Conservation (phyloP, 2,888 invertebrate genomes). For the Morpho helenor region DNA sequence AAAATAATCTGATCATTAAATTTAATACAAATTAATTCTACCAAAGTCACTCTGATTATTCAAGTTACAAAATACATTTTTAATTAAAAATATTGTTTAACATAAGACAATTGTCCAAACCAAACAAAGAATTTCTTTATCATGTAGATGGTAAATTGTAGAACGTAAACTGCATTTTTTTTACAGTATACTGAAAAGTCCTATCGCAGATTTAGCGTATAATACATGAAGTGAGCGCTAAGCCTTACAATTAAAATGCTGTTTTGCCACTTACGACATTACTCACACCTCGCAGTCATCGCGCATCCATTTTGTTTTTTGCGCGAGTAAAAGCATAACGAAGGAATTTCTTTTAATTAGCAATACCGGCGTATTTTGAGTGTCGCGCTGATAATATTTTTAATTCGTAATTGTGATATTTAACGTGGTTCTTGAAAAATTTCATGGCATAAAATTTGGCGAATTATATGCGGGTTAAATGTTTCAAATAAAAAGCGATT, state of each 20-base stretch:
- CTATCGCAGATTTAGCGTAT: background rate
- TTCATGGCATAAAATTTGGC: background rate
- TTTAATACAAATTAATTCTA: too few relatives aligned
- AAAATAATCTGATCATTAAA: too few relatives aligned
- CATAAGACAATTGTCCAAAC: too few relatives aligned
- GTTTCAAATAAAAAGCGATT: too few relatives aligned
- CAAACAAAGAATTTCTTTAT: too few relatives aligned
- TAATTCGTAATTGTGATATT: slow-evolving; percentile 35
- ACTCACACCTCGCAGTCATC: slow-evolving; percentile 64
- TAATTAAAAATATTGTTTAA: too few relatives aligned
- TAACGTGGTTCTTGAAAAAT: slow-evolving; percentile 26
- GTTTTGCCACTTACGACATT: slow-evolving; percentile 61
- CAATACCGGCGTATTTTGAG: slow-evolving; percentile 45
- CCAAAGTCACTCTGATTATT: too few relatives aligned
- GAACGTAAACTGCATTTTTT: too few relatives aligned
- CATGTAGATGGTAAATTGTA: too few relatives aligned
- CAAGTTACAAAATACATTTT: too few relatives aligned
- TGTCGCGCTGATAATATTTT: slow-evolving; percentile 43
- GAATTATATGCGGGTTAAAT: too few relatives aligned
- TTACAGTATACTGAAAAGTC: too few relatives aligned
- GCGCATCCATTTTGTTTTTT: slow-evolving; percentile 57
- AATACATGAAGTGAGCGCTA: background rate
- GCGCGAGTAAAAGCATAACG: slow-evolving; percentile 47
- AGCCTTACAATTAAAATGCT: slow-evolving; percentile 56
- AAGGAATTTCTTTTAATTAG: slow-evolving; percentile 68